Base-by-base conservation (phyloP, 2,113 vertebrate species). In the Aythya baeri region DNA sequence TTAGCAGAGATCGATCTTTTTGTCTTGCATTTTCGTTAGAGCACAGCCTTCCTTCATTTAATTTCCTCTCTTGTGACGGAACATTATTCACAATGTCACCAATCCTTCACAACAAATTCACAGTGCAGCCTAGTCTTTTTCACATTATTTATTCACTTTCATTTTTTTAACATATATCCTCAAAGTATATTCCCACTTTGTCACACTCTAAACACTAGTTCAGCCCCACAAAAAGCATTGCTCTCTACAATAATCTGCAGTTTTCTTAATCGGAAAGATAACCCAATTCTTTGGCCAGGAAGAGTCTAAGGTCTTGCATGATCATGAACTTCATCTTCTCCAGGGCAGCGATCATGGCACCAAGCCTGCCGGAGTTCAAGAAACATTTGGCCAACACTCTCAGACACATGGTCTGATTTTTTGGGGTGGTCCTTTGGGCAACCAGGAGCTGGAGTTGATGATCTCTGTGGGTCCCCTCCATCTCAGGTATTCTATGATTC, bases 131-230 rank as follows among this genome's bases (percentile, higher is more conserved):
- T 41, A 62, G 50, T 76, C 13, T 81, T 27, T 88, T 90, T 29
- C 58, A 66, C 7, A 31, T 78, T 78, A 55, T 83, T 89, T 90
- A 52, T 92, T 89, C 87, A 17, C 34, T 81, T 71, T 81, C 31
- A 20, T 68, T 87, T 94, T 86, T 86, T 86, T 68, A 81, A 50
- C 41, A 29, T 31, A 67, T 22, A 12, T 94, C 38, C 29, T 87
- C 32, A 22, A 46, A 86, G 61, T 57, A 84, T 52, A 20, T 74
- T 89, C 58, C 46, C 21, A 29, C 16, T 91, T 94, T 55, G 44
- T 83, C 17, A 59, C 27, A 36, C 38, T 27, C 32, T 75, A 65
- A 59, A 77, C 31, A 34, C 16, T 34, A 20, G 14, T 91, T 72
- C 41, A 63, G 27, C 59, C n/a, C 38, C 66, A 59, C 54, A 75